Base-by-base conservation (phyloP, 2,888 invertebrate species). In the Drosophila limbata region DNA sequence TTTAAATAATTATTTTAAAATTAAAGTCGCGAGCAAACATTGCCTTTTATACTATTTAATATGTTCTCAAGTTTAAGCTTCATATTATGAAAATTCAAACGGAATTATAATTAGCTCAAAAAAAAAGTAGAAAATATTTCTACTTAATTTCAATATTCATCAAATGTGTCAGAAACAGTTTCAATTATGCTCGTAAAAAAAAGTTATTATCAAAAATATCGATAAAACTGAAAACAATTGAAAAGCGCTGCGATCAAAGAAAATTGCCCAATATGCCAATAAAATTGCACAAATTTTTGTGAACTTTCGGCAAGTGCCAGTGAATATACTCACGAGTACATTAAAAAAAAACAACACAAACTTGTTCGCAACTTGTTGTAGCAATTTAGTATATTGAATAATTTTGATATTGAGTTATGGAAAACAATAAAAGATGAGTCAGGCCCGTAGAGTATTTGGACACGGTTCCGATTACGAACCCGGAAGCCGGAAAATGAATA, bases 351-450 rank as follows among this genome's bases (percentile, higher is more conserved):
- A 28, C 1, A 28, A 28, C 6, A 8, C 8, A 15, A 57, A 28
- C 35, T 15, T 13, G 9, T 21, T 33, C 17, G 33, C 19, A 33
- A 25, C 25, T 25, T 25, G 25, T 25, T 25, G 25, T 11, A 15
- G n/a, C 37, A 47, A 57, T 47, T 47, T 25, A 25, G 25, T 25
- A 47, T 47, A 15, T 50, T 50, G 39, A 19, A 59, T 40, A 19
- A 28, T 40, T 59, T 9, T 21, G 28, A 4, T 45, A 51, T 35
- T n/a, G 17, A 37, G 44, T 52, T 61, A 51, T 52, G 13, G 25
- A 31, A 50, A 52, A 44, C 11, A 13, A 52, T 17, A 6, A 13
- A 44, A 25, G 44, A 15, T 57, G 42, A 66, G 9, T 73, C 73
- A 72, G 39, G 35, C 55, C 31, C 55, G 19, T 48, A 17, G 5